Base-by-base conservation (phyloP, 1,140 invertebrate species). In the Eurosta solidaginis region DNA sequence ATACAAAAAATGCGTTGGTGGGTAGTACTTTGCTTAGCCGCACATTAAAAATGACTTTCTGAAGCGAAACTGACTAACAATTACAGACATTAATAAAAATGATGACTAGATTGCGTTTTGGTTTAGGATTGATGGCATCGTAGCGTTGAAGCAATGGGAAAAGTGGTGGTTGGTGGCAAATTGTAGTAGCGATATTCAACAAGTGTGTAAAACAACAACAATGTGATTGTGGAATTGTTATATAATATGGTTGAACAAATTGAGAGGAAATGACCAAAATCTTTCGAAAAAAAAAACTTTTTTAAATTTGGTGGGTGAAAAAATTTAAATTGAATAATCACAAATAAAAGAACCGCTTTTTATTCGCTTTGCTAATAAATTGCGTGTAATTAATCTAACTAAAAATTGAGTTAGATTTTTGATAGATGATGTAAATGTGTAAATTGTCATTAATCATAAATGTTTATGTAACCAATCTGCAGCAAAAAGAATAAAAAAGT, bases 31-130 rank as follows among this genome's bases (percentile, higher is more conserved):
- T 40, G 33, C 3, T 68, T 22, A 68, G 17, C 33, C 7, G 20
- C 59, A 40, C 33, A 10, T 9, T 40, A 3, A 68, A 52, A 9
- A 6, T 22, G 5, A 33, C 12, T 1, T n/a, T 20, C 29, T 68
- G 33, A 22, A 68, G 59, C 59, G 59, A 33, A 68, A 68, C 59
- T 68, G 59, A 40, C 36, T 40, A 33, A 68, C 59, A 68, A 68
- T 68, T 68, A 68, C 29, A 40, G 59, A 68, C 59, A 40, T 68
- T 68, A 68, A 1, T 7, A n/a, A n/a, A n/a, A 40, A 68, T 22
- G 33, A 68, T 22, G n/a, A 36, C 17, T 68, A 40, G 29, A 36
- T 22, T 5, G 33, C 12, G 17, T 9, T n/a, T n/a, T n/a, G n/a
- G n/a, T n/a, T n/a, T n/a, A n/a, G n/a, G n/a, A n/a, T n/a, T n/a